Conservation (phyloP, 2,113 vertebrate species). For the Notarius quadriscutis region DNA sequence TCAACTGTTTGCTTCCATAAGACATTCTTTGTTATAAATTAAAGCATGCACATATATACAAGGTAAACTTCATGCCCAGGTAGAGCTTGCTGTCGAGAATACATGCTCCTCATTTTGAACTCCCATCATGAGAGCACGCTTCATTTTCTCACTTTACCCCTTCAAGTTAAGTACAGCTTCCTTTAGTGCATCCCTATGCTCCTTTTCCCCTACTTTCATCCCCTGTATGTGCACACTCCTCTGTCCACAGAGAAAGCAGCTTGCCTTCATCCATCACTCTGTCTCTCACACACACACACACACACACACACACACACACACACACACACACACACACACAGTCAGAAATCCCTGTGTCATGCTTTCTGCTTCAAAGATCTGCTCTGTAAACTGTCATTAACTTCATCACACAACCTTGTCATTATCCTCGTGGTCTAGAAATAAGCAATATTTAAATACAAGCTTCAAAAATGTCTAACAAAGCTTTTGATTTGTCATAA, state of each 20-base stretch:
- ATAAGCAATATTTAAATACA: constrained; percentile 47
- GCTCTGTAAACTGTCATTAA: constrained; percentile 46
- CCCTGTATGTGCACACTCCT: background rate
- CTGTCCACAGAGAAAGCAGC: background rate
- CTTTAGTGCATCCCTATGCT: background rate
- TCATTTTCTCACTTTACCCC: constrained; percentile 17
- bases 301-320: background rate
- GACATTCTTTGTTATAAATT: background rate
- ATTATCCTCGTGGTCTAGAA: constrained; percentile 38
- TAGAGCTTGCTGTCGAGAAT: background rate
- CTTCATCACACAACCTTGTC: constrained; percentile 47
- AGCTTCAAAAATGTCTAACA: constrained; percentile 30
- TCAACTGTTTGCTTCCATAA: background rate
- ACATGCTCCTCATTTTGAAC: background rate
- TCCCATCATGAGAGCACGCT: background rate
- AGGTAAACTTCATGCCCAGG: background rate
- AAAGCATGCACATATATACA: background rate
- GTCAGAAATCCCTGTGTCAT: constrained; percentile 28
- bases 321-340: background rate
- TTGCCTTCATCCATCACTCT: background rate
- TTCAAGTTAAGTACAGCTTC: background rate
- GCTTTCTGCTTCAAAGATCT: constrained; percentile 5
- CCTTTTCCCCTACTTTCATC: background rate
- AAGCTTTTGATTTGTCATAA: constrained; percentile 46
- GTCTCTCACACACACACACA: background rate